A percentile compares a stretch with the other conserved stretches of the same genome.
Evolutionary conservation across 2,888 invertebrate genomes (phyloP).

Genomic region (Tenthredo notha): DNA sequence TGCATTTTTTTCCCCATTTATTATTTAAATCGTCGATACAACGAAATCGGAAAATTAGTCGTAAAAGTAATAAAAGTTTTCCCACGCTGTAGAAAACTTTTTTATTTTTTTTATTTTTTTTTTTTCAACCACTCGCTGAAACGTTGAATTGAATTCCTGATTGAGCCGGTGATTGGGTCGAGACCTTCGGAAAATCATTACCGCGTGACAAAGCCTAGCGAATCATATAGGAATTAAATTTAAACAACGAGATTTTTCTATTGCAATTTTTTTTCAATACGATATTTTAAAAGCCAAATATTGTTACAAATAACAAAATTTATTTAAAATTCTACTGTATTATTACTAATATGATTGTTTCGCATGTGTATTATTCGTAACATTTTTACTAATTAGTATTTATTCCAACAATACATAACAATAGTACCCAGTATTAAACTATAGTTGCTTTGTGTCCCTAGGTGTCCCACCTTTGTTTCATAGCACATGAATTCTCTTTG

Average conservation of each 20-base stretch:
- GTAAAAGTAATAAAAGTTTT: not conserved
- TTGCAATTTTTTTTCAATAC: not conserved
- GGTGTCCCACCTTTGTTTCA: not conserved
- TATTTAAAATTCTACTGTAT: not conserved
- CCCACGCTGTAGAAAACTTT: not conserved
- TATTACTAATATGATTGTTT: not conserved
- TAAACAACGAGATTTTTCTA: not conserved
- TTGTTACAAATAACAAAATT: not conserved
- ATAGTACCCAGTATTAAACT: not conserved
- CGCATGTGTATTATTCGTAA: not conserved
- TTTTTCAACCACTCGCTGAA: not conserved
- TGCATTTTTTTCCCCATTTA: not conserved
- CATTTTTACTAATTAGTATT: not conserved
- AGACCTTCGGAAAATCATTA: conserved; percentile 30
- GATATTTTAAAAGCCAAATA: not conserved
- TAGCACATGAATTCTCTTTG: not conserved
- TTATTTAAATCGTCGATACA: not conserved
- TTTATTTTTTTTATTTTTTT: not conserved
- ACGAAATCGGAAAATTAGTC: conserved; percentile 14
- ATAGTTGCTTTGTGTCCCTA: not conserved
- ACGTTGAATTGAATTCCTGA: conserved; percentile 31
- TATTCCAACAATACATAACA: conserved; percentile 6
- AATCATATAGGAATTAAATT: conserved; percentile 15
- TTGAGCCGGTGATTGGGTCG: conserved; percentile 24
- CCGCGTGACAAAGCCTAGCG: not conserved